Evolutionary conservation across 2,113 vertebrate genomes (phyloP).

Genomic region (Heloderma charlesbogerti): DNA sequence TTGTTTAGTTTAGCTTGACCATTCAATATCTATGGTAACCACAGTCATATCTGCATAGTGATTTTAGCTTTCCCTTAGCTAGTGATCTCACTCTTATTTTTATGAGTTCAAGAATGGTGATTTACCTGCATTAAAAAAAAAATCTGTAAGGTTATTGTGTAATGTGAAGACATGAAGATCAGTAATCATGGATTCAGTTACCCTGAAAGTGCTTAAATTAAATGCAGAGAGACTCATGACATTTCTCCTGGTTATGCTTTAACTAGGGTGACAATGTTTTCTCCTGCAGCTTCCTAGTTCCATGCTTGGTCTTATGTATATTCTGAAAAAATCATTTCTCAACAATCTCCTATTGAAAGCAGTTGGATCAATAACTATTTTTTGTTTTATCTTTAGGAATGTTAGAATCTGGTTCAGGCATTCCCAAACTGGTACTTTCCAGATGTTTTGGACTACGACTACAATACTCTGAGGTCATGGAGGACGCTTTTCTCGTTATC

Average conservation of each 20-base stretch:
- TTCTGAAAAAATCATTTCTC: conserved; percentile 37
- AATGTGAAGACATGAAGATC: not conserved
- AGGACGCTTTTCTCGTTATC: too few species aligned
- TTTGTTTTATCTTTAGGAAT: conserved; percentile 30
- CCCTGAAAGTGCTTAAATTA: conserved; percentile 1
- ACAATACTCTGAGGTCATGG: too few species aligned
- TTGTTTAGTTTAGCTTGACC: conserved; percentile 27
- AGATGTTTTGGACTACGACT: too few species aligned
- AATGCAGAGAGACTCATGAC: not conserved
- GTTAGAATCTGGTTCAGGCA: not conserved
- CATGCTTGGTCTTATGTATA: not conserved
- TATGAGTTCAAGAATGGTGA: not conserved
- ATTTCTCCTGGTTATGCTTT: conserved; percentile 15
- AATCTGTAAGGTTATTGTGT: conserved; percentile 20
- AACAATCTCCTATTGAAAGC: conserved; percentile 48
- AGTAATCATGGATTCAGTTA: conserved; percentile 22
- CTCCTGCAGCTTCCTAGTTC: not conserved
- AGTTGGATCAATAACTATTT: conserved; percentile 44
- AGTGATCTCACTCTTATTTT: not conserved
- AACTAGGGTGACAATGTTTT: not conserved
- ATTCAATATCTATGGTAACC: conserved; percentile 41
- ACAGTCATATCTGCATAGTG: not conserved
- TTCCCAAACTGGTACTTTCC: too few species aligned
- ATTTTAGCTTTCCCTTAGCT: conserved; percentile 19
- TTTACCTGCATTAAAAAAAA: conserved; percentile 1